phyloP scores from a whole-genome alignment of 2,888 invertebrate species.

The Agrochola lota region DNA sequence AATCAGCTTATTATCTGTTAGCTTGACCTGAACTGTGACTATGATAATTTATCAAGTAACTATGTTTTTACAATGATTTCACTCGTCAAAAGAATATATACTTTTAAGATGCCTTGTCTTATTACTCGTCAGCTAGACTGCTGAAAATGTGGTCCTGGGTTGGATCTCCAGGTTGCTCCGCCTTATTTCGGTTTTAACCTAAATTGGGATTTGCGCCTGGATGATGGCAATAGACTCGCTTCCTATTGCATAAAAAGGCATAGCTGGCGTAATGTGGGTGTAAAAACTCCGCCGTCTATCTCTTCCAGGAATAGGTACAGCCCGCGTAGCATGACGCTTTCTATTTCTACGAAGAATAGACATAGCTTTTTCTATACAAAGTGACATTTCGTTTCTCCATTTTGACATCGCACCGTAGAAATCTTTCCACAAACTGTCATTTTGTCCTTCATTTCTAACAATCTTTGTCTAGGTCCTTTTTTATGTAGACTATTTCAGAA shows the following conservation, averaged over 20 bases:
- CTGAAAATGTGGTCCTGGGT: background rate
- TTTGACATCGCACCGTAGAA: too few species aligned
- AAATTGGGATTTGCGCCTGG: background rate
- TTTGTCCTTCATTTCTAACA: too few species aligned
- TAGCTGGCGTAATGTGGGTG: background rate
- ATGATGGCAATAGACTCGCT: too few species aligned
- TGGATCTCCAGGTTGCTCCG: background rate
- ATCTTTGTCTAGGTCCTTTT: too few species aligned
- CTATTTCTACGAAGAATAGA: too few species aligned
- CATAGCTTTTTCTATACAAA: too few species aligned
- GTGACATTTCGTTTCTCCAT: too few species aligned
- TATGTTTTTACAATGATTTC: constrained; percentile 22
- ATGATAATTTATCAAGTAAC: background rate
- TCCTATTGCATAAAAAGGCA: too few species aligned
- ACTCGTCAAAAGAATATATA: background rate
- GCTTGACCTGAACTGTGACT: constrained; percentile 42
- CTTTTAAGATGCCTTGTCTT: background rate
- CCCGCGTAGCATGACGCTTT: too few species aligned
- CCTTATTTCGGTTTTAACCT: background rate
- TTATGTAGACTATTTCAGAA: too few species aligned
- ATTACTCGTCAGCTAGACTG: background rate
- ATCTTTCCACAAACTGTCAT: too few species aligned
- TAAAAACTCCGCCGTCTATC: background rate
- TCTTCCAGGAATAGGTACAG: background rate
- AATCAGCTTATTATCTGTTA: constrained; percentile 40